Evolutionary conservation across 2,888 invertebrate species (phyloP), one percentile per base, ranked within the genome.

Genomic region (Galerucella pusilla): DNA sequence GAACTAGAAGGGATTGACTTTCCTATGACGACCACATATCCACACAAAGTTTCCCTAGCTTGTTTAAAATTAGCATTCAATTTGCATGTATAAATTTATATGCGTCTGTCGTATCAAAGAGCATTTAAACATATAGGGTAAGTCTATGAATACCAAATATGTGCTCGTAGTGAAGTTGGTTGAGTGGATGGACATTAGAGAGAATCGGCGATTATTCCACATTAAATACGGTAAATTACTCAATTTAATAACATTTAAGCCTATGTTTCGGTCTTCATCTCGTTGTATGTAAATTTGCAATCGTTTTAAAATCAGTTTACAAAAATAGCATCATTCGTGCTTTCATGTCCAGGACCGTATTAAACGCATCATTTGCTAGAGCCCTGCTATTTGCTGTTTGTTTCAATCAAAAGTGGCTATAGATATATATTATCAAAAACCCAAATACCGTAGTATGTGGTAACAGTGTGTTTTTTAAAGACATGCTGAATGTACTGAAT

Each of bases 131-230:
- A 77, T 76, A 73, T 77, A 73, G 78, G 78, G 77, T 79, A 81
- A 81, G 81, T 80, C 81, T 82, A 83, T 84, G 84, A 84, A 84
- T 84, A 84, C 82, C 79, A 84, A 84, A 83, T 82, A 81, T 65
- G 46, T 65, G 45, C 64, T 65, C 79, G 76, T 54, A 75, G 78
- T 69, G 46, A 75, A 78, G 78, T 77, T 76, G 75, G 73, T 71
- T 65, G n/a, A 16, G 74, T 80, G 73, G 75, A 73, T 71, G 78
- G 77, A 81, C 81, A 82, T 81, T 82, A 82, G 82, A 80, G 80
- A 80, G 80, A 79, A 82, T 80, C 77, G 74, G 70, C 77, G 77
- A 81, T 72, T 72, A 78, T 80, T 78, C 77, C 70, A 72, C 71
- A 77, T 73, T 79, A 81, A 81, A 78, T 75, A 73, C 79, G 73